phyloP scores from a whole-genome alignment of 1,140 invertebrate species.

The Brachionus plicatilis region DNA sequence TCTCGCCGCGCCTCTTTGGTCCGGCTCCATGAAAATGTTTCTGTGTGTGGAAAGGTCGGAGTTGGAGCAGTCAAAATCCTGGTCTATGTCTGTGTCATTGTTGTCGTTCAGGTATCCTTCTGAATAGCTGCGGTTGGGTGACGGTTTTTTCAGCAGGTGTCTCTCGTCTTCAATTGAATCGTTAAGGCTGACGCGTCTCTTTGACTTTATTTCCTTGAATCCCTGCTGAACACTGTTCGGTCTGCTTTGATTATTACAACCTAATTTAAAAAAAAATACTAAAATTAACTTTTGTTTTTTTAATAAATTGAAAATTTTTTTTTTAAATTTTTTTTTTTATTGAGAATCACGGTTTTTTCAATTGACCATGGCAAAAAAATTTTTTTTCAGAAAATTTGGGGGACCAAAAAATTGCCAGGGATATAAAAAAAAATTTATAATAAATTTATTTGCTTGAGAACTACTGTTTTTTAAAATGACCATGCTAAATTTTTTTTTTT shows the following conservation, averaged over 20 bases:
- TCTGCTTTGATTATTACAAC: not conserved
- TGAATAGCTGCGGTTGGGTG: slow-evolving; percentile 1
- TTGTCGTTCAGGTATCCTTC: not conserved
- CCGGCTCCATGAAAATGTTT: not conserved
- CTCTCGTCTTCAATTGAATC: slow-evolving; percentile 1
- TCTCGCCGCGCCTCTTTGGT: not conserved
- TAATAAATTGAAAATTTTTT: not conserved
- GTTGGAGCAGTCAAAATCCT: not conserved
- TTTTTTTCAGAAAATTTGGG: no score
- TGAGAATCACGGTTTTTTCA: no score
- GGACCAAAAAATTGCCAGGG: no score
- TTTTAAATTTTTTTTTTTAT: no score
- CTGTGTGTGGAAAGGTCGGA: not conserved
- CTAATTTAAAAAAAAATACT: not conserved
- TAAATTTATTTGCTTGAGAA: not conserved
- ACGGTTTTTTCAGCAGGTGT: not conserved
- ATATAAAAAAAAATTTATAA: no score
- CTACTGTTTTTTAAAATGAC: not conserved
- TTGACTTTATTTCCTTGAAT: not conserved
- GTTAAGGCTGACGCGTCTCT: not conserved
- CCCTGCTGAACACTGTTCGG: not conserved
- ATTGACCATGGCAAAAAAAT: no score
- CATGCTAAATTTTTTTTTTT: not conserved
- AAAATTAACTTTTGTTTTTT: not conserved
- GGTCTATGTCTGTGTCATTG: slow-evolving; percentile 19